Evolutionary conservation across 2,888 invertebrate genomes (phyloP).

Genomic region (Lasius platythorax): DNA sequence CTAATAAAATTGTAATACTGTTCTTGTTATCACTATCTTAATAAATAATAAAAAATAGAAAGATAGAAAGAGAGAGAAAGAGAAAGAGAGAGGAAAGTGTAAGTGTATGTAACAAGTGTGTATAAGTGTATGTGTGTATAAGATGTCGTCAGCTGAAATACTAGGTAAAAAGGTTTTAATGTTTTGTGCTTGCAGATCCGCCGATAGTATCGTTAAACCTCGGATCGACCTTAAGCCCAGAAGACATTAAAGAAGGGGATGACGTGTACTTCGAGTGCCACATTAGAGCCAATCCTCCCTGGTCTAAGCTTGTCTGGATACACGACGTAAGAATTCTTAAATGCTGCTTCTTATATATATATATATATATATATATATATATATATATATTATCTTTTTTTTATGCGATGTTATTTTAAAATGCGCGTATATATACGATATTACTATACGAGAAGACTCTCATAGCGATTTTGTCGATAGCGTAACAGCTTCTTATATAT

Average conservation of each 20-base stretch:
- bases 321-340: constrained; percentile 91
- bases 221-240: constrained; percentile 94
- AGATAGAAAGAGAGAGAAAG: neutral
- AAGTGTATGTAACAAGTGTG: neutral
- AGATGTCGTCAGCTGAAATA: neutral
- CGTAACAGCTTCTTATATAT: constrained; percentile 65
- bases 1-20: neutral
- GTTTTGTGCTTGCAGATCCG: constrained; percentile 89
- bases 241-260: constrained; percentile 96
- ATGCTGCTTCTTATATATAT: constrained; percentile 23
- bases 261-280: constrained; percentile 98
- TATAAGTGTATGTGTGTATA: neutral
- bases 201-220: constrained; percentile 93
- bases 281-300: constrained; percentile 95
- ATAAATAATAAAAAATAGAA: neutral
- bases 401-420: constrained; percentile 44
- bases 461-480: constrained; percentile 21
- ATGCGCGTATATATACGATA: constrained; percentile 49
- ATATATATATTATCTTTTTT: neutral
- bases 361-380: too few species aligned
- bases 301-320: constrained; percentile 94
- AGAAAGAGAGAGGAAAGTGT: neutral
- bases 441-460: constrained; percentile 44
- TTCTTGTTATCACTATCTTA: neutral
- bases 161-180: constrained; percentile 55